These are phyloP conservation scores for Entomyzon cyanotis DNA, from an alignment of 2,113 vertebrate genomes.

Conservation along the genomic window DNA sequence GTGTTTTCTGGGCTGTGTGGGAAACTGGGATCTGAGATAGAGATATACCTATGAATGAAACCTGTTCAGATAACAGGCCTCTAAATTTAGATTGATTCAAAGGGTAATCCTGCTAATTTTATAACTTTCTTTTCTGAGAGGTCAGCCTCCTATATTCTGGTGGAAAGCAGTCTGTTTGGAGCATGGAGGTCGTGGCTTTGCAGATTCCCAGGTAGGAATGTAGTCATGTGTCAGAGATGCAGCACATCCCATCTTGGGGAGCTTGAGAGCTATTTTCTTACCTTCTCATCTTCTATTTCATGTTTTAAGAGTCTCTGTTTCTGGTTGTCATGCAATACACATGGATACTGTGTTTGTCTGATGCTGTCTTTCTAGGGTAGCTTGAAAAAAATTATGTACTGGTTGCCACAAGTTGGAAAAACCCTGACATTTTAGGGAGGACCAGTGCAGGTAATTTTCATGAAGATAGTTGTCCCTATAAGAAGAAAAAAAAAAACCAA, in stretches of 20 bases:
- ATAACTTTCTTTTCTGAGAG: neutral
- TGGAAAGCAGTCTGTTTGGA: neutral
- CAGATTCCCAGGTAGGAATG: neutral
- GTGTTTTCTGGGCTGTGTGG: neutral
- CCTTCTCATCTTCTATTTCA: neutral
- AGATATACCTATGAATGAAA: neutral
- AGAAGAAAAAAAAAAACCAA: neutral
- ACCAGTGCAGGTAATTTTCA: neutral
- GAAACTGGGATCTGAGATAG: neutral
- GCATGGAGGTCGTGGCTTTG: rapidly evolving
- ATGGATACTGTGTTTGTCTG: neutral
- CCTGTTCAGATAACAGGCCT: neutral
- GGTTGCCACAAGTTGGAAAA: neutral
- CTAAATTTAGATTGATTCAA: neutral
- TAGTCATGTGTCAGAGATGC: rapidly evolving
- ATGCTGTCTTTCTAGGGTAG: neutral
- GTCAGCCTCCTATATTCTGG: neutral
- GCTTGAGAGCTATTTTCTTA: neutral
- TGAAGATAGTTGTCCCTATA: neutral
- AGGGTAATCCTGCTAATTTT: neutral
- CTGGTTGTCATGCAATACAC: rapidly evolving
- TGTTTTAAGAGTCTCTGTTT: neutral
- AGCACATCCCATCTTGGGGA: neutral
- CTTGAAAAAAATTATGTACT: neutral
- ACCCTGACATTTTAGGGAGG: neutral